phyloP scores from a whole-genome alignment of 2,797 vertebrate genomes.

The Parambassis ranga region DNA sequence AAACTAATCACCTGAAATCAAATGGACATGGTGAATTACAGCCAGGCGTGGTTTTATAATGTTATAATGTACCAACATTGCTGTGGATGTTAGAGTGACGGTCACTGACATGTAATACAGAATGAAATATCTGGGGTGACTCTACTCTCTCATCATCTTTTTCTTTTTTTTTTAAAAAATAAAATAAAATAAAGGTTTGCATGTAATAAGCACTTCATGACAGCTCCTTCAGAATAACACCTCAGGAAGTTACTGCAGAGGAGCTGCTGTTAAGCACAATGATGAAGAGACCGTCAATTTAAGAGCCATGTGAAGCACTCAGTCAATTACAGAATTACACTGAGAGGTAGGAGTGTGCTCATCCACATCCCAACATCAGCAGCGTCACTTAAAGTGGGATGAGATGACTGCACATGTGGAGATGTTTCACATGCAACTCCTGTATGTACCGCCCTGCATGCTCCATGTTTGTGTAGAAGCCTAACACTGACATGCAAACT shows the following conservation, averaged over 20 bases:
- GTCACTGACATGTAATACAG: too few species aligned
- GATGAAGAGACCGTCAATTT: background rate
- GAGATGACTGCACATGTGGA: background rate
- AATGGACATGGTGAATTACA: background rate
- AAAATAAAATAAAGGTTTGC: background rate
- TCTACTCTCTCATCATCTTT: background rate
- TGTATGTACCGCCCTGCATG: background rate
- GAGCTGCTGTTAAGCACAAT: background rate
- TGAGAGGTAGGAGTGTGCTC: background rate
- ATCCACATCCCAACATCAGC: background rate
- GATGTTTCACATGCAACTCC: background rate
- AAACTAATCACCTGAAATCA: background rate
- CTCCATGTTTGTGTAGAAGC: background rate
- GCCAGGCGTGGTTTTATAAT: background rate
- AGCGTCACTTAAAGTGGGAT: background rate
- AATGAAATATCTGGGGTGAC: background rate
- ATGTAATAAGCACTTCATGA: background rate
- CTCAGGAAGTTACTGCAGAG: background rate
- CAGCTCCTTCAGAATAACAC: background rate
- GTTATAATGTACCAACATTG: background rate
- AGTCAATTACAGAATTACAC: constrained; percentile 8
- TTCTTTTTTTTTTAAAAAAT: background rate
- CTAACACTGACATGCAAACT: too few species aligned
- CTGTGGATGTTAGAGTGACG: background rate
- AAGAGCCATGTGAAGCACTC: background rate